A percentile compares a stretch with the other conserved stretches of the same genome.
phyloP scores from a whole-genome alignment of 2,113 vertebrate species.

The Gopherus evgoodei region DNA sequence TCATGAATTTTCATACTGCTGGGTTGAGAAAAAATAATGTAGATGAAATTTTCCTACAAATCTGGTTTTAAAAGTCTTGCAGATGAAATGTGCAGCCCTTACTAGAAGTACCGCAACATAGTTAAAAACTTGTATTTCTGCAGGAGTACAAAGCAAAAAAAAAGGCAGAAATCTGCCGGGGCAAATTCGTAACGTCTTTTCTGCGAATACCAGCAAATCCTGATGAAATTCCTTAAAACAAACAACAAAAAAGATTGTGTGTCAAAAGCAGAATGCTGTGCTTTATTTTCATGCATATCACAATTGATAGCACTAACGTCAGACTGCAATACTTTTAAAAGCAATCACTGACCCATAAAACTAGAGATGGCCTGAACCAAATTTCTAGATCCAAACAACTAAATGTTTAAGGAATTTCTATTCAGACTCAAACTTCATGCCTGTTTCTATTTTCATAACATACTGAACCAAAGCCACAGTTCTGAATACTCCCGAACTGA shows the following conservation, averaged over 20 bases:
- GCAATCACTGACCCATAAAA: neutral
- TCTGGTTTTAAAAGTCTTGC: neutral
- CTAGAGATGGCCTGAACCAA: neutral
- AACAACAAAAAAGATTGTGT: neutral
- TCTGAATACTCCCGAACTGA: neutral
- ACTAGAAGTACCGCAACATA: neutral
- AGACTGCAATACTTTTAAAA: neutral
- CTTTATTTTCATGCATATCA: neutral
- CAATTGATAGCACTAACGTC: neutral
- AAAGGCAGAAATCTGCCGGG: neutral
- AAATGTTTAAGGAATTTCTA: neutral
- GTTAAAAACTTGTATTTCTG: neutral
- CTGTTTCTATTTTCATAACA: neutral
- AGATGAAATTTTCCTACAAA: neutral
- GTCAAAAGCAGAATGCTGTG: neutral
- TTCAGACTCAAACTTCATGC: neutral
- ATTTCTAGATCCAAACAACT: neutral
- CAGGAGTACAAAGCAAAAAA: neutral
- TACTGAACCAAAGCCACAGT: neutral
- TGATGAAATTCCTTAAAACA: slow-evolving; percentile 1
- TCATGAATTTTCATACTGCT: neutral
- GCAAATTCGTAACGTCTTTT: neutral
- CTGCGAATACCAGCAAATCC: neutral
- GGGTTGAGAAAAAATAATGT: neutral
- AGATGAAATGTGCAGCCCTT: neutral